phyloP scores from a whole-genome alignment of 2,797 vertebrate genomes.

The Carapus acus region DNA sequence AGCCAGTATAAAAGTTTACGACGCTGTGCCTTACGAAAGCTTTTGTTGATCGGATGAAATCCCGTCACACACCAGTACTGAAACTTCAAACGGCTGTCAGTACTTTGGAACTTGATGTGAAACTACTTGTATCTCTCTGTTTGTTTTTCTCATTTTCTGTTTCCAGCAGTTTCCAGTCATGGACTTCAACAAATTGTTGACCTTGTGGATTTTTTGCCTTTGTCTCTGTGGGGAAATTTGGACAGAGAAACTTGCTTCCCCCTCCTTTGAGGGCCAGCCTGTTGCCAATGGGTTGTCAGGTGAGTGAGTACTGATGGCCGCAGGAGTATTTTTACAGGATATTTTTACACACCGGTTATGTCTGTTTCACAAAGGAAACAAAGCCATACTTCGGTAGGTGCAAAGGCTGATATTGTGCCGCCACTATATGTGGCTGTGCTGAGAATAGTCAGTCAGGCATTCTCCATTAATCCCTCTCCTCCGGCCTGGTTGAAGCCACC shows the following conservation, averaged over 20 bases:
- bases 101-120: no score
- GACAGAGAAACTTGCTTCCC: constrained; percentile 59
- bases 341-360: constrained; percentile 3
- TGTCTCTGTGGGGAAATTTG: constrained; percentile 62
- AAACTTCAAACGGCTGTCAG: no score
- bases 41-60: no score
- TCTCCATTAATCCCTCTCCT: constrained; percentile 61
- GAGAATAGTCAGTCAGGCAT: constrained; percentile 72
- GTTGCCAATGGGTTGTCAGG: constrained; percentile 61
- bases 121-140: not conserved
- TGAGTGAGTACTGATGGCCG: constrained; percentile 42
- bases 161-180: constrained; percentile 61
- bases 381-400: constrained; percentile 14
- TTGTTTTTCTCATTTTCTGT: constrained; percentile 9
- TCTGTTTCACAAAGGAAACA: constrained; percentile 2
- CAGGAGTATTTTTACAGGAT: not conserved
- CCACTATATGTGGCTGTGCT: constrained; percentile 66
- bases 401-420: constrained; percentile 36
- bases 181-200: constrained; percentile 68
- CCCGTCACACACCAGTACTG: no score
- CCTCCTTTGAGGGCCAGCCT: constrained; percentile 45
- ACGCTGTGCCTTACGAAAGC: no score
- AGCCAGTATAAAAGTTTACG: no score
- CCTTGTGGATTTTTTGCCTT: constrained; percentile 69
- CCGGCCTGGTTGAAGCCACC: constrained; percentile 36